phyloP scores from a whole-genome alignment of 2,797 vertebrate genomes.

The Falco concolor region DNA sequence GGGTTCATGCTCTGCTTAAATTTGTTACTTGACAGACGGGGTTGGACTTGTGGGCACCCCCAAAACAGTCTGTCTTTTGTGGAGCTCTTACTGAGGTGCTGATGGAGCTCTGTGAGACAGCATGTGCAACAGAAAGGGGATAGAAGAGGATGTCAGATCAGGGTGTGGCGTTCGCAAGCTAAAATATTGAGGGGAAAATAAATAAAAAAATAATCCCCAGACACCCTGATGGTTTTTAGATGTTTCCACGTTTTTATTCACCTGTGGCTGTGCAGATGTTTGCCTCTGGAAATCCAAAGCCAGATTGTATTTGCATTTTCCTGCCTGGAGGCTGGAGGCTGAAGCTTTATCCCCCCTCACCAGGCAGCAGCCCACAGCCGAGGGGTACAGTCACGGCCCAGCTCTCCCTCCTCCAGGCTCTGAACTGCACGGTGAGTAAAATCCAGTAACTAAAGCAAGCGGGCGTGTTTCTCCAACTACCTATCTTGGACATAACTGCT shows the following conservation, averaged over 20 bases:
- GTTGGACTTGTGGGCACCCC: background rate
- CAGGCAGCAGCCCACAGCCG: background rate
- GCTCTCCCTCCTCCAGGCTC: background rate
- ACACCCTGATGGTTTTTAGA: background rate
- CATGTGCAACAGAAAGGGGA: background rate
- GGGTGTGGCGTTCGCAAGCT: background rate
- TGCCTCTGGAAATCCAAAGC: background rate
- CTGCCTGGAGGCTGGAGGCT: background rate
- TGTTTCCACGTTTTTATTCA: background rate
- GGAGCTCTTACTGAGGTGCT: rapidly evolving
- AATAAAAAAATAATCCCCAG: background rate
- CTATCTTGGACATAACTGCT: background rate
- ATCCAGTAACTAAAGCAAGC: background rate
- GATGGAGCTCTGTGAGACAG: background rate
- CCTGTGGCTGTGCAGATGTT: background rate
- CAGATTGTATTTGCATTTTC: background rate
- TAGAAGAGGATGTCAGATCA: background rate
- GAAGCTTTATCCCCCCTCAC: background rate
- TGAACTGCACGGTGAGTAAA: background rate
- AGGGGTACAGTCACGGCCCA: background rate
- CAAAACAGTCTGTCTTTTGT: background rate
- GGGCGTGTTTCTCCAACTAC: background rate
- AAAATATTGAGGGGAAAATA: background rate
- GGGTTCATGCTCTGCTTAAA: background rate
- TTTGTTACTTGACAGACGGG: background rate